Evolutionary conservation across 1,140 invertebrate species (phyloP).

Genomic region (Leptopilina boulardi): DNA sequence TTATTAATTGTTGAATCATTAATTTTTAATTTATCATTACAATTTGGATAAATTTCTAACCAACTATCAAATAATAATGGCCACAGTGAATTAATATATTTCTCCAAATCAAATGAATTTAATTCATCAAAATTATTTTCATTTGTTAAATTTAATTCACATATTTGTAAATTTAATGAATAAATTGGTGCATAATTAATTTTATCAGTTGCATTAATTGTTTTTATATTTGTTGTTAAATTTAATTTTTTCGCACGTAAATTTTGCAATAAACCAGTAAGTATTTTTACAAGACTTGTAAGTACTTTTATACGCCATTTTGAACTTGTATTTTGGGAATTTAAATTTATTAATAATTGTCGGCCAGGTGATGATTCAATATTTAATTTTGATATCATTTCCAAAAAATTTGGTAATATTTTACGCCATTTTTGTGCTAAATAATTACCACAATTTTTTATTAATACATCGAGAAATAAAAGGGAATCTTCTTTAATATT

Average conservation of each 20-base stretch:
- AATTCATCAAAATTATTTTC: constrained; percentile 40
- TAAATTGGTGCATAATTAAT: constrained; percentile 55
- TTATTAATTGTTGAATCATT: constrained; percentile 53
- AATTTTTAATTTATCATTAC: constrained; percentile 55
- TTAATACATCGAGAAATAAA: constrained; percentile 83
- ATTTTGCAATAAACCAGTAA: constrained; percentile 58
- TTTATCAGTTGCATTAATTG: constrained; percentile 44
- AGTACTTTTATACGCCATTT: constrained; percentile 87
- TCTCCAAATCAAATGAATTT: constrained; percentile 59
- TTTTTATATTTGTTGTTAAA: constrained; percentile 38
- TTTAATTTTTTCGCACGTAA: background rate
- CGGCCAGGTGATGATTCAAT: constrained; percentile 79
- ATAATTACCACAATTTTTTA: constrained; percentile 79
- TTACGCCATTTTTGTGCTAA: constrained; percentile 81
- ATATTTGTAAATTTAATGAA: constrained; percentile 45
- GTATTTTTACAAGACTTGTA: constrained; percentile 79
- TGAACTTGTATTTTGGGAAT: constrained; percentile 81
- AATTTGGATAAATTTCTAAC: constrained; percentile 82
- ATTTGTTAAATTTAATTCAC: constrained; percentile 54
- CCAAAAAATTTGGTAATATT: constrained; percentile 86
- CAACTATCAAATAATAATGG: constrained; percentile 85
- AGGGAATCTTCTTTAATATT: constrained; percentile 89
- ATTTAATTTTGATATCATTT: constrained; percentile 85
- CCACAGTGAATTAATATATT: constrained; percentile 80
- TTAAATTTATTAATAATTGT: constrained; percentile 80